Evolutionary conservation across 2,888 invertebrate genomes (phyloP).

Genomic region (Timema podura): DNA sequence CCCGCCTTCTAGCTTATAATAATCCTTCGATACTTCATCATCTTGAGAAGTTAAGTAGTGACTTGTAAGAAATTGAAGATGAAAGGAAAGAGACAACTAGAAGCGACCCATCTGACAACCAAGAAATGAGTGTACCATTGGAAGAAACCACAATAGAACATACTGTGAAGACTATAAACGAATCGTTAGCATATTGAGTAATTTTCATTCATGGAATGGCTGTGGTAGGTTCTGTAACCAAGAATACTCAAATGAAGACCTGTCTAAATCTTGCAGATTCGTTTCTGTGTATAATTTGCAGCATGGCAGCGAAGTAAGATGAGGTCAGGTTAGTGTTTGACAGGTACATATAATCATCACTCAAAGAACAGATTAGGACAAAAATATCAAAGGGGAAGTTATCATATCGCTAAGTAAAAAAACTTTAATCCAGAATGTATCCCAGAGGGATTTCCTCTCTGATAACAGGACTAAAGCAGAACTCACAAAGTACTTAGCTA

Average conservation of each 20-base stretch:
- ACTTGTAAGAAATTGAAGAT: background rate
- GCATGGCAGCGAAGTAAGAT: conserved; percentile 1
- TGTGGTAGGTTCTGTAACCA: conserved; percentile 4
- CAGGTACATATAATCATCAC: conserved; percentile 3
- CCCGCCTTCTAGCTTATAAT: background rate
- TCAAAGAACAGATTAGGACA: conserved; percentile 1
- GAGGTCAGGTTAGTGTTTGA: conserved; percentile 10
- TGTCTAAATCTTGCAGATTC: background rate
- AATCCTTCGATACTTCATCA: background rate
- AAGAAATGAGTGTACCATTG: background rate
- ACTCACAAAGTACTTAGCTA: conserved; percentile 5
- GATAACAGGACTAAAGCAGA: background rate
- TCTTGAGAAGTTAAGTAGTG: conserved; percentile 2
- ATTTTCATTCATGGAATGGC: background rate
- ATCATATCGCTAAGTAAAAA: background rate
- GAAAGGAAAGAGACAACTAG: background rate
- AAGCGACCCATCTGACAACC: background rate
- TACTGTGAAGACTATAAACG: background rate
- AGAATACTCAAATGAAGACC: conserved; percentile 1
- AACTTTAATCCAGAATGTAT: conserved; percentile 11
- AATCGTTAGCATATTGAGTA: background rate
- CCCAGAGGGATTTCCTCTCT: background rate
- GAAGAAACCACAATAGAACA: background rate
- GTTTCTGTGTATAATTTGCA: background rate
- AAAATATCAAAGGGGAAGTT: background rate